Conservation (phyloP, 2,797 vertebrate genomes). For the Anniella stebbinsi region DNA sequence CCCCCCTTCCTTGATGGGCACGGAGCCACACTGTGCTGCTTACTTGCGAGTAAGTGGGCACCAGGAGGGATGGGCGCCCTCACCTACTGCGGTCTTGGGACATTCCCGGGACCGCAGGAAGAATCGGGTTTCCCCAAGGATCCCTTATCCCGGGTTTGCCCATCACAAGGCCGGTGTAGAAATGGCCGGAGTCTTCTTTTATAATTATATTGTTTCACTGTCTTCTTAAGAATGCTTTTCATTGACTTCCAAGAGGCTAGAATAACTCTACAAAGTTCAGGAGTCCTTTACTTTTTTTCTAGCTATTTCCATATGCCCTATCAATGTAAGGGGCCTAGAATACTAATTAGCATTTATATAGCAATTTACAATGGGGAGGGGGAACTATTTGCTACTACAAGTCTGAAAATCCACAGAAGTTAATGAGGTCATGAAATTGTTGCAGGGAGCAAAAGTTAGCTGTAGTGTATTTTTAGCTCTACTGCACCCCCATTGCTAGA, state of each 20-base stretch:
- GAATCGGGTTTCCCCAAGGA: too few relatives aligned
- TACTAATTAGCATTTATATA: slow-evolving; percentile 36
- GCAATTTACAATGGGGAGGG: background rate
- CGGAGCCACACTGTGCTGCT: too few relatives aligned
- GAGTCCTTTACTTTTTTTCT: slow-evolving; percentile 22
- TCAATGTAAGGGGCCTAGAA: slow-evolving; percentile 28
- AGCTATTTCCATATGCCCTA: slow-evolving; percentile 19
- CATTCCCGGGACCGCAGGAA: too few relatives aligned
- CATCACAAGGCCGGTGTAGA: too few relatives aligned
- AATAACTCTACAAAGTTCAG: slow-evolving; percentile 27
- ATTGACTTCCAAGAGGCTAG: slow-evolving; percentile 17
- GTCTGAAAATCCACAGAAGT: slow-evolving; percentile 17
- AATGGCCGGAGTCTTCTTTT: too few relatives aligned
- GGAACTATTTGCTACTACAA: background rate
- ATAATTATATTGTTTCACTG: slow-evolving; percentile 15
- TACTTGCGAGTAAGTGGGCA: too few relatives aligned
- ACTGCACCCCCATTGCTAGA: background rate
- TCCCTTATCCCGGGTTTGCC: too few relatives aligned
- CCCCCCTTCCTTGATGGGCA: too few relatives aligned
- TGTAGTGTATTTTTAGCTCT: background rate
- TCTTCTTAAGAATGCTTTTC: slow-evolving; percentile 16
- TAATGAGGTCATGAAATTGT: background rate
- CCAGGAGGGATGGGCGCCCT: too few relatives aligned
- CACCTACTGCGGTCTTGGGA: too few relatives aligned
- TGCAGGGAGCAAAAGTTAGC: background rate